Evolutionary conservation across 1,140 invertebrate species (phyloP), one percentile per base, ranked within the genome.

Genomic region (Orussus abietinus): DNA sequence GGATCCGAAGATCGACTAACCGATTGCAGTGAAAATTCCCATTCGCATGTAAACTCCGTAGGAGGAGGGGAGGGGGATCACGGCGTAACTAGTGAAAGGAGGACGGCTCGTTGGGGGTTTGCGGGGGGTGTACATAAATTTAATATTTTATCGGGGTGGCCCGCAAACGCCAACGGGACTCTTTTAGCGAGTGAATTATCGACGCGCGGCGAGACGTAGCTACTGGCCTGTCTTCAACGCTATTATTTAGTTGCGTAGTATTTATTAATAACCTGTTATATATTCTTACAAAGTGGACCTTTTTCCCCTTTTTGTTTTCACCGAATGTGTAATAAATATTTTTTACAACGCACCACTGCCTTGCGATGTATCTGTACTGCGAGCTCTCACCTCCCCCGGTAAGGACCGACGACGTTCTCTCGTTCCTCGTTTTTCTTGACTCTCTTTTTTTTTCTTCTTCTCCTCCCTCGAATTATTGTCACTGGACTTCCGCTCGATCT

Each of bases 101-200:
- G n/a, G n/a, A n/a, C n/a, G n/a, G n/a, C n/a, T 25, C 21, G 26
- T 38, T 42, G 47, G 53, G 51, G 50, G 52, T 60, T 65, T 65
- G 58, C 59, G 49, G 57, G n/a, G 57, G 45, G 42, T 71, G 66
- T 71, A 70, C 45, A 68, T 67, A 72, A 61, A 57, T 61, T 59
- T 42, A 44, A 50, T 51, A 51, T 33, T 51, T 42, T 19, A 49
- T 31, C 34, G 30, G 14, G 29, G 29, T 45, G 49, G 59, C 54
- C 53, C 57, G 62, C 55, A 56, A 59, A 64, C 53, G 52, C 55
- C 54, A 63, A 60, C 57, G 49, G 55, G n/a, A 25, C n/a, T n/a
- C 22, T 7, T 7, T 25, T 6, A n/a, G 22, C 6, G 22, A 62
- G 57, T 49, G 46, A 48, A 45, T 46, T 52, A 45, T 45, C 22